A percentile compares a stretch with the other conserved stretches of the same genome.
These are phyloP conservation scores for Barypeithes pellucidus DNA, from an alignment of 2,888 invertebrate genomes.

Conservation along the genomic window DNA sequence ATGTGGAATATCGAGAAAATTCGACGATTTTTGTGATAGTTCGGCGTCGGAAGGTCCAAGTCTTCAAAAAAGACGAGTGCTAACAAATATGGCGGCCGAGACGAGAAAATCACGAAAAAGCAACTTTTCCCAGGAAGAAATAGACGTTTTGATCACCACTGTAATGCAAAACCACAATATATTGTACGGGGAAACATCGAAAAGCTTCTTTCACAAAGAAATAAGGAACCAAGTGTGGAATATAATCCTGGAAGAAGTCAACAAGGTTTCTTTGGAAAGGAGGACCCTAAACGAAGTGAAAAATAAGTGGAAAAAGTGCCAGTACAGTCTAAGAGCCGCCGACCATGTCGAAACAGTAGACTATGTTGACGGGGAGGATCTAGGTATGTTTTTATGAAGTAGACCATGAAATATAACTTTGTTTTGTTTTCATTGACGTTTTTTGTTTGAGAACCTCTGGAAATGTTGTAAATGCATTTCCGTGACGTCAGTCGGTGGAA, in stretches of 20 bases:
- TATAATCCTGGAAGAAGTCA: constrained; percentile 62
- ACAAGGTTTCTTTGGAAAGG: constrained; percentile 61
- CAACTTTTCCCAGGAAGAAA: constrained; percentile 64
- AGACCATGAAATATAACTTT: constrained; percentile 11
- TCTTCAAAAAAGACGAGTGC: constrained; percentile 49
- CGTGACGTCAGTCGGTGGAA: constrained; percentile 18
- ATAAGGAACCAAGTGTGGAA: constrained; percentile 62
- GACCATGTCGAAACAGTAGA: constrained; percentile 35
- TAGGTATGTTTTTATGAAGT: constrained; percentile 57
- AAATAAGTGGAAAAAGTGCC: constrained; percentile 66
- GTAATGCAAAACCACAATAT: constrained; percentile 60
- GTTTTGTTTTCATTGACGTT: constrained; percentile 33
- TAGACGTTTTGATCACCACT: constrained; percentile 60
- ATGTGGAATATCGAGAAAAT: background rate
- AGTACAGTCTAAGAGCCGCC: constrained; percentile 47
- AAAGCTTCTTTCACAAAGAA: constrained; percentile 59
- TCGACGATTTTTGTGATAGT: constrained; percentile 8
- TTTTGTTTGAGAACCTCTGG: constrained; percentile 49
- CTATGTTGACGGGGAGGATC: constrained; percentile 54
- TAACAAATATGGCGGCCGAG: constrained; percentile 61
- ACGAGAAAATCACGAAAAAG: constrained; percentile 60
- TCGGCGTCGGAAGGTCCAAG: constrained; percentile 17
- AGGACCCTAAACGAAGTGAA: constrained; percentile 65
- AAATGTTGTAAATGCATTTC: constrained; percentile 13
- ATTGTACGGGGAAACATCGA: constrained; percentile 61